Base-by-base conservation (phyloP, 2,888 invertebrate species). In the Drosophila anomelani region DNA sequence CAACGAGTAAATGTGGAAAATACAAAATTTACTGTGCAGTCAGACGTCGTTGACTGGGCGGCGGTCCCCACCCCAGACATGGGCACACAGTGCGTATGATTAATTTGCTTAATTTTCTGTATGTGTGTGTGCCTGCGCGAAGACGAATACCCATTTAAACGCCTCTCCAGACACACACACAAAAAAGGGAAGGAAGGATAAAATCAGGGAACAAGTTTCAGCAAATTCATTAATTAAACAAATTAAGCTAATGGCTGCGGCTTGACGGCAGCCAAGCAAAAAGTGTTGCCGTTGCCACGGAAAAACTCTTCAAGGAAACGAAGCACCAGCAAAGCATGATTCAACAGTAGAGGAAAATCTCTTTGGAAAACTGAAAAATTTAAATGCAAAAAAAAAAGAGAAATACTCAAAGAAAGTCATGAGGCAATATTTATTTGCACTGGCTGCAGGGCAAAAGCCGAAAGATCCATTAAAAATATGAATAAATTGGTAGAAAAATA, bases 11-110 rank as follows among this genome's bases (percentile, higher is more conserved):
- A 76, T 70, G 62, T 69, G 77, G 69, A 56, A 73, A 80, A 82
- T 81, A 85, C 86, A 83, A 83, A 83, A 87, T 87, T 86, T 83
- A 77, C 84, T 76, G 77, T 84, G 85, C 76, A 75, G 57, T 71
- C 60, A 70, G 63, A 6, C 10, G 29, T n/a, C 47, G 47, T 29
- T 8, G 60, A 53, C 41, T 55, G 68, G 44, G 36, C 49, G 23
- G 7, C n/a, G 20, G 20, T 58, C 15, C n/a, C 15, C 56, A 10
- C 13, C 13, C 13, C 34, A 32, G 49, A 17, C 51, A 6, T 15
- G 36, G 49, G 77, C 57, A 70, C 62, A 73, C 75, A 57, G 58
- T 85, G 81, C 85, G 87, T 87, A 87, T 86, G 87, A 87, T 87
- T 87, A 86, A 86, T 86, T 79, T 81, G 54, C 55, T 71, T 54